A percentile compares a stretch with the other conserved stretches of the same genome.
phyloP scores from a whole-genome alignment of 1,140 invertebrate species.

The Cepaea nemoralis region DNA sequence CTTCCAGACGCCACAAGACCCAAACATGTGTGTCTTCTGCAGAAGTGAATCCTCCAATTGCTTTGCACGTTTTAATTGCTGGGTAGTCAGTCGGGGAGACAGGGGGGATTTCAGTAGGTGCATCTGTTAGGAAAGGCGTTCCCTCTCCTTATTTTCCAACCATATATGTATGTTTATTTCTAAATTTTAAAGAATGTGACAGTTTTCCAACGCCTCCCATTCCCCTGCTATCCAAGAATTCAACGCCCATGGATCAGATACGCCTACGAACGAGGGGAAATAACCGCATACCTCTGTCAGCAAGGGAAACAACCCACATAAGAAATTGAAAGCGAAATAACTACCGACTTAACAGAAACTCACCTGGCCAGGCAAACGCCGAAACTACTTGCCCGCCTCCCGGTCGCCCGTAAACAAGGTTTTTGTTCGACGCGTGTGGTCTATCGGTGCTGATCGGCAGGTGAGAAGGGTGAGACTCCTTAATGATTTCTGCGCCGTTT shows the following conservation, averaged over 20 bases:
- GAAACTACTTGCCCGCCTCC: slow-evolving; percentile 14
- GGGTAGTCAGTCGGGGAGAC: too few relatives aligned
- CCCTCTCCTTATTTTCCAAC: too few relatives aligned
- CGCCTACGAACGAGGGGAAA: background rate
- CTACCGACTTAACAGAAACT: slow-evolving; percentile 12
- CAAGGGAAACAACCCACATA: slow-evolving; percentile 10
- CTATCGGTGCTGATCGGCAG: slow-evolving; percentile 5
- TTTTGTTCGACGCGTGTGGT: slow-evolving; percentile 19
- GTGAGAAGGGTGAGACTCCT: slow-evolving; percentile 16
- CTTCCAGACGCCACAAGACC: too few relatives aligned
- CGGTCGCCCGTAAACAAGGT: slow-evolving; percentile 13
- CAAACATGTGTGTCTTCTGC: too few relatives aligned
- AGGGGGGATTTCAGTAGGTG: too few relatives aligned
- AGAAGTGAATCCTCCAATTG: too few relatives aligned
- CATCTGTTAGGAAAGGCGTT: too few relatives aligned
- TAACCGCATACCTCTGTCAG: slow-evolving; percentile 1
- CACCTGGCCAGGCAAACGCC: slow-evolving; percentile 3
- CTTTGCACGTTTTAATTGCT: too few relatives aligned
- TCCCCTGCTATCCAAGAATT: background rate
- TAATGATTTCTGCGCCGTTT: slow-evolving; percentile 14
- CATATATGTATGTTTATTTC: too few relatives aligned
- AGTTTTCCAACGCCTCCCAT: too few relatives aligned
- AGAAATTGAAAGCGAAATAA: slow-evolving; percentile 1
- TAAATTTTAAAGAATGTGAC: too few relatives aligned
- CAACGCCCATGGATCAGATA: background rate